Base-by-base conservation (phyloP, 2,797 vertebrate species). In the Rhinophrynus dorsalis region DNA sequence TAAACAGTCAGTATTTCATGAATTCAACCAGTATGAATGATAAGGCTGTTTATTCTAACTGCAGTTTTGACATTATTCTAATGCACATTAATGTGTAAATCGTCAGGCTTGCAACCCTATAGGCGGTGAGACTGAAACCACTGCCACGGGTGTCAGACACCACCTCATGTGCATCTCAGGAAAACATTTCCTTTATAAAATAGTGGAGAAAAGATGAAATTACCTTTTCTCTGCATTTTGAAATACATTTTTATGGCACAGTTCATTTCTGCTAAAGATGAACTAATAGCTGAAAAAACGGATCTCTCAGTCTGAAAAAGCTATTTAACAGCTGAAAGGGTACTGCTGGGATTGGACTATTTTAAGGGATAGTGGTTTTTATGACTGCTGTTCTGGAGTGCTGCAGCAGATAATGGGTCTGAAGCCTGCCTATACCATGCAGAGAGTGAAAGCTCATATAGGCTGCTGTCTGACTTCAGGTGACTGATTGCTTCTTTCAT, bases 321-420 rank as follows among this genome's bases (percentile, higher is more conserved):
- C 72, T 79, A 12, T 84, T 76, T 74, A 75, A 67, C 38, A 77
- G 27, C 48, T 77, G 76, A 75, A 79, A 79, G 32, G 10, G 0
- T 38, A 68, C 78, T 82, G 64, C 58, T 74, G 5, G 42, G 63
- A 61, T 77, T 68, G 67, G 75, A 57, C 60, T 13, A 11, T 77
- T 79, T 65, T 59, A 62, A 74, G 74, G 75, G 23, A 76, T 32
- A 74, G 45, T 67, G 18, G 15, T 20, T 83, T n/a, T 83, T 82
- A 73, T 78, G 68, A 68, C 74, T 26, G 61, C 74, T 78, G 29
- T 68, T 80, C 54, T 79, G 0, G 0, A 76, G 56, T 66, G 81
- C 75, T 81, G 76, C 44, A 76, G 67, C 66, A 81, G 76, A 79
- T 83, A 79, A 79, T 79, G 73, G 63, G 76, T 77, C 78, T 78